These are phyloP conservation scores for Eupithecia dodoneata DNA, from an alignment of 2,888 invertebrate species.

Conservation along the genomic window DNA sequence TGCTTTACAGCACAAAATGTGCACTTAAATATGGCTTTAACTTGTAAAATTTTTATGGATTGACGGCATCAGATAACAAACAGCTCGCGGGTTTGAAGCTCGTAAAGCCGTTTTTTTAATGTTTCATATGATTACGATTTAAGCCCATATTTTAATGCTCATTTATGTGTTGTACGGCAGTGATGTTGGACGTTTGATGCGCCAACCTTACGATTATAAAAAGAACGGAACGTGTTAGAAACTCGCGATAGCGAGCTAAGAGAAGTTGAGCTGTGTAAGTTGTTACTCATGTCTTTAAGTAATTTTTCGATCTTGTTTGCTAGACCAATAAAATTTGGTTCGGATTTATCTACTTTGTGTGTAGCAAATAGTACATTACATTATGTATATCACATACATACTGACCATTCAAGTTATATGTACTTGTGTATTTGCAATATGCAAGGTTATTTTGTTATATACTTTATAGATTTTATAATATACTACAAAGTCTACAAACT, in stretches of 20 bases:
- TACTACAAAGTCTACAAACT: neutral
- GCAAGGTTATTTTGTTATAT: neutral
- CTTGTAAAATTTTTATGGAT: neutral
- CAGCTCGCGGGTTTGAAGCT: neutral
- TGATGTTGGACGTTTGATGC: neutral
- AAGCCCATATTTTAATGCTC: neutral
- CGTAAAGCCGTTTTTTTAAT: neutral
- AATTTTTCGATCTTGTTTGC: too few relatives aligned
- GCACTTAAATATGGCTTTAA: neutral
- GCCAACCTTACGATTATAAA: neutral
- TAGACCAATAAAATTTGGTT: too few relatives aligned
- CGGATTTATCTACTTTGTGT: too few relatives aligned
- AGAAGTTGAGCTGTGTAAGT: too few relatives aligned
- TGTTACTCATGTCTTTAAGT: too few relatives aligned
- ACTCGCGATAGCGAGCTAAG: neutral
- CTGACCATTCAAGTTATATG: too few relatives aligned
- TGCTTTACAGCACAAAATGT: neutral
- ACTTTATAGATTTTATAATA: neutral
- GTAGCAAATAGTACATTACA: too few relatives aligned
- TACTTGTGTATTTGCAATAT: neutral
- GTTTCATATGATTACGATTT: neutral
- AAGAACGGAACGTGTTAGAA: neutral
- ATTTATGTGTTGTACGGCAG: neutral
- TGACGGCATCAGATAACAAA: neutral
- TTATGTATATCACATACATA: too few relatives aligned